Conservation (phyloP, 2,113 vertebrate species). For the Urocolius indicus region DNA sequence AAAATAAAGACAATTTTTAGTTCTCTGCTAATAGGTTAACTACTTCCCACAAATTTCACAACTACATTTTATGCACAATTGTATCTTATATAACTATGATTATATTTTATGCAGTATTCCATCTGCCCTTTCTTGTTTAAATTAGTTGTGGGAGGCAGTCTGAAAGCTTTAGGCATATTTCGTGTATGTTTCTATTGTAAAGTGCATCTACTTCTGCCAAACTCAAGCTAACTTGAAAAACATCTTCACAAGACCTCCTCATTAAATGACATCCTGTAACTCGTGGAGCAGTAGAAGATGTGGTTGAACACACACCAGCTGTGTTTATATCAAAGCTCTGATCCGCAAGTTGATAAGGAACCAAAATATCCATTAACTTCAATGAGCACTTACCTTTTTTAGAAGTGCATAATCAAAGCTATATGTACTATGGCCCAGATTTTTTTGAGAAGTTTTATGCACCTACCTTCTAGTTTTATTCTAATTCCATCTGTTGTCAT, state of each 20-base stretch:
- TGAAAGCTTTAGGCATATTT: neutral
- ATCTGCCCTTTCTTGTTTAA: neutral
- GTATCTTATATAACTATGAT: neutral
- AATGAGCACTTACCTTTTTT: constrained; percentile 39
- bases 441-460: neutral
- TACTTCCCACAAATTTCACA: neutral
- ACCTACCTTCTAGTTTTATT: neutral
- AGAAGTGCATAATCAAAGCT: constrained; percentile 24
- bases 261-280: neutral
- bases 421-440: neutral
- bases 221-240: constrained; percentile 23
- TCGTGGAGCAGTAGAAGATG: neutral
- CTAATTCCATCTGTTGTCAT: neutral
- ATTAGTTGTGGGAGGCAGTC: neutral
- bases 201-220: neutral
- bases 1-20: neutral
- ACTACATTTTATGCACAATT: neutral
- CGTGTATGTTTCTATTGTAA: neutral
- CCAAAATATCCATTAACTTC: constrained; percentile 64
- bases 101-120: neutral
- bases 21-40: neutral
- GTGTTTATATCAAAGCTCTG: constrained; percentile 44
- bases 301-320: constrained; percentile 46
- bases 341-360: constrained; percentile 48
- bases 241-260: constrained; percentile 2